These are phyloP conservation scores for Neomorphus geoffroyi DNA, from an alignment of 2,797 vertebrate genomes.

Conservation along the genomic window DNA sequence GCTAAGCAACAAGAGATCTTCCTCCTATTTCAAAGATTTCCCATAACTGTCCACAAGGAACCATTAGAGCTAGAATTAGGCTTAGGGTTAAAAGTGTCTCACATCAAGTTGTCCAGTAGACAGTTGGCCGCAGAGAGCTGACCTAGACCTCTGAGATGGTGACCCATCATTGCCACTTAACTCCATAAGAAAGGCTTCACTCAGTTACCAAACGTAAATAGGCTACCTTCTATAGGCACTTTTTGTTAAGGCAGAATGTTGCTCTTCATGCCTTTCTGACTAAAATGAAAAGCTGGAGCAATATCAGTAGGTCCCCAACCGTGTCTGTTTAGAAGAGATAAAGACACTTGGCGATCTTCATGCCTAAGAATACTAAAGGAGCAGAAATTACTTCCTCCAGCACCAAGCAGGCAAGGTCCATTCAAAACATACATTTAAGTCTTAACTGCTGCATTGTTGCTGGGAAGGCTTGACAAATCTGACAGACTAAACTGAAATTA, in stretches of 20 bases:
- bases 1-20: neutral
- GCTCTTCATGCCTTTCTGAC: neutral
- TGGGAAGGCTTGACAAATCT: neutral
- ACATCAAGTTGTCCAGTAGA: too few species aligned
- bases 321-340: neutral
- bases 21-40: neutral
- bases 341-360: neutral
- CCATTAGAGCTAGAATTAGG: too few species aligned
- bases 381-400: neutral
- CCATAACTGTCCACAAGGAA: too few species aligned
- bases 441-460: neutral
- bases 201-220: neutral
- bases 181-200: neutral
- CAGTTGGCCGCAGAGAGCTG: too few species aligned
- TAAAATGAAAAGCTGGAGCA: neutral
- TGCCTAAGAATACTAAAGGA: neutral
- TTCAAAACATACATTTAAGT: neutral
- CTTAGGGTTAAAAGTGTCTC: too few species aligned
- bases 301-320: neutral
- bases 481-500: neutral
- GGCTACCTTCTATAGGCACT: neutral
- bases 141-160: neutral
- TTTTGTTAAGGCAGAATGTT: neutral
- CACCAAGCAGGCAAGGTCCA: fast-evolving
- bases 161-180: neutral